A percentile compares a stretch with the other conserved stretches of the same genome.
These are phyloP conservation scores for Temnothorax unifasciatus DNA, from an alignment of 2,888 invertebrate genomes.

Conservation along the genomic window DNA sequence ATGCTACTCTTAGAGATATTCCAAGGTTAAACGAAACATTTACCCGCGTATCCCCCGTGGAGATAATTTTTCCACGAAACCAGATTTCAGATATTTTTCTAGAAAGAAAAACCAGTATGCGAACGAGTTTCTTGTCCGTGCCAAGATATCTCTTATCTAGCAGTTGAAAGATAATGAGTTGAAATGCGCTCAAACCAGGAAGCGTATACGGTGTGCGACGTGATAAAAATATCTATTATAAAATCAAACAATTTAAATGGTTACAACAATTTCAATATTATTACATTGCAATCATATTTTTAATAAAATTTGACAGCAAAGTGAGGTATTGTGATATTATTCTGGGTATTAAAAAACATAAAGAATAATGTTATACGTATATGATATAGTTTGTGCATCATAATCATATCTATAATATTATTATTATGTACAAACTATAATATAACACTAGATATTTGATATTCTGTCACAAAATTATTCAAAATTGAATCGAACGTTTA, in stretches of 20 bases:
- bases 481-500: neutral
- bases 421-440: neutral
- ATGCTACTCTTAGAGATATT: neutral
- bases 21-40: constrained; percentile 11
- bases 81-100: constrained; percentile 43
- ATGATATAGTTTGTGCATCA: neutral
- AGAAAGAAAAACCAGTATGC: constrained; percentile 31
- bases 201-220: neutral
- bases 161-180: neutral
- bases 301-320: neutral
- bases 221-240: neutral
- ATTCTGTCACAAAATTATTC: neutral
- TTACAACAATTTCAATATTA: neutral
- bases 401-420: too few relatives aligned
- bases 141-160: neutral
- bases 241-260: neutral
- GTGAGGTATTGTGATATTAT: neutral
- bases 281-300: neutral
- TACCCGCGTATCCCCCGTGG: neutral
- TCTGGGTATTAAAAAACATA: neutral
- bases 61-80: constrained; percentile 23
- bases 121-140: constrained; percentile 21
- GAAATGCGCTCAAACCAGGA: neutral
- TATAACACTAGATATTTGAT: neutral
- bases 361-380: neutral